Percentiles rank a stretch among this genome's conserved stretches.
Evolutionary conservation across 2,888 invertebrate species (phyloP).

Genomic region (Pseudococcus longispinus): DNA sequence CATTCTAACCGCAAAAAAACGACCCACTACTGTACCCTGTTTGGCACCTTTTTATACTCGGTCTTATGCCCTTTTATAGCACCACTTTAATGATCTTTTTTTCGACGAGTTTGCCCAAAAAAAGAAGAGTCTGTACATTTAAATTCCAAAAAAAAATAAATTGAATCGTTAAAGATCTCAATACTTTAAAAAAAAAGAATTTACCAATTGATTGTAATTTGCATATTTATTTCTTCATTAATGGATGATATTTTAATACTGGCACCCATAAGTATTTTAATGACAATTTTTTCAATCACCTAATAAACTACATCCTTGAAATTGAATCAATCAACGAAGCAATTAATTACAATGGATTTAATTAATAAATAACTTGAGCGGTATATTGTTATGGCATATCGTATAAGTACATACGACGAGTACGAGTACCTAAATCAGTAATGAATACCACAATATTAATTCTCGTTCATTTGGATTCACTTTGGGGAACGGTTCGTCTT

Average conservation of each 20-base stretch:
- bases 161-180: background rate
- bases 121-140: background rate
- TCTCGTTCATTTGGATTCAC: too few relatives aligned
- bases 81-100: too few relatives aligned
- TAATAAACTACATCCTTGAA: background rate
- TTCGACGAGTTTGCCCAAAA: too few relatives aligned
- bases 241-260: background rate
- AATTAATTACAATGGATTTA: background rate
- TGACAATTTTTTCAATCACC: conserved; percentile 6
- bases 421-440: background rate
- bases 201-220: background rate
- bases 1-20: too few relatives aligned
- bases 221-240: background rate
- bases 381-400: background rate
- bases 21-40: too few relatives aligned
- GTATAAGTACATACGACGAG: background rate
- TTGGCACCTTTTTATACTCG: too few relatives aligned
- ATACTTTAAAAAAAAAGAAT: background rate
- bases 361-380: background rate
- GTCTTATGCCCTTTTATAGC: too few relatives aligned
- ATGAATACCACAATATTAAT: too few relatives aligned
- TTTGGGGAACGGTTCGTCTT: too few relatives aligned
- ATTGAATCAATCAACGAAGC: background rate
- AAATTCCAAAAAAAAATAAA: background rate
- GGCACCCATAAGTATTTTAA: background rate